Evolutionary conservation across 2,888 invertebrate genomes (phyloP).

Genomic region (Osedax frankpressi): DNA sequence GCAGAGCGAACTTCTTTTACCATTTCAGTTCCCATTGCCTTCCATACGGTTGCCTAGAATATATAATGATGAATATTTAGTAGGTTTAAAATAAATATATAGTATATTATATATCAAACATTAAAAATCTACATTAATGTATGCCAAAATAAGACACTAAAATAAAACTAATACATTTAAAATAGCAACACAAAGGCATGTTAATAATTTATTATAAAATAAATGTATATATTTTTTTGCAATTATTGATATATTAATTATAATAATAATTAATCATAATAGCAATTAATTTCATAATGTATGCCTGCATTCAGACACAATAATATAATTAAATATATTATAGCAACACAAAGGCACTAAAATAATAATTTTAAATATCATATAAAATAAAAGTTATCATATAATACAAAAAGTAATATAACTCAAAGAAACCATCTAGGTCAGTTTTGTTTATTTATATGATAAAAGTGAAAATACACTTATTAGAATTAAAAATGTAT

Average conservation of each 20-base stretch:
- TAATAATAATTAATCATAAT: too few species aligned
- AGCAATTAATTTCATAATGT: too few species aligned
- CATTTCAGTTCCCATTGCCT: constrained; percentile 25
- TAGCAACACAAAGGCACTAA: not conserved
- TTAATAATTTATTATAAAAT: not conserved
- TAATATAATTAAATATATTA: not conserved
- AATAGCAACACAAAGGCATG: not conserved
- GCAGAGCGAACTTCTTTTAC: constrained; percentile 24
- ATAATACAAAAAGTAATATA: too few species aligned
- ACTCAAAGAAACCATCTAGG: too few species aligned
- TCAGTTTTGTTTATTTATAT: too few species aligned
- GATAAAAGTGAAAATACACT: too few species aligned
- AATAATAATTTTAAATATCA: too few species aligned
- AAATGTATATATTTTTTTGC: not conserved
- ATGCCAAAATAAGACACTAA: not conserved
- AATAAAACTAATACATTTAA: not conserved
- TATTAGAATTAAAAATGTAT: too few species aligned
- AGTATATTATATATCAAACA: not conserved
- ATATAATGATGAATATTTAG: not conserved
- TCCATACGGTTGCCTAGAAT: constrained; percentile 24
- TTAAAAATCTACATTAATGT: not conserved
- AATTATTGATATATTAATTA: not conserved
- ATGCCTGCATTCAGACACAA: not conserved
- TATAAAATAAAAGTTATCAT: too few species aligned
- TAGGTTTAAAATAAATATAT: not conserved